Conservation (phyloP, 2,113 vertebrate genomes). For the Peromyscus leucopus region DNA sequence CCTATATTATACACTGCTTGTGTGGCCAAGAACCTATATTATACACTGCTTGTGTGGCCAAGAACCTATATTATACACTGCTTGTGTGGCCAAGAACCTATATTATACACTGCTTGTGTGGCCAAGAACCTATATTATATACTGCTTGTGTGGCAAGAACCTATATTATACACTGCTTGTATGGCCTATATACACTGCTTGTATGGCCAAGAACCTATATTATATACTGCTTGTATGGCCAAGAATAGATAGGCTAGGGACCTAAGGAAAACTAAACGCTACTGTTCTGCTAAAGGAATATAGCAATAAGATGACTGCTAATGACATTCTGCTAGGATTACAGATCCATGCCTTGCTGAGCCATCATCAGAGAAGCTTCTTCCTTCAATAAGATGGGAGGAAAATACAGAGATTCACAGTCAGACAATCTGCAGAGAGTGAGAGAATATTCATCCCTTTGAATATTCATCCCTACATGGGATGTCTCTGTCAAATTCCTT, state of each 20-base stretch:
- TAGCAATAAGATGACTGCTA: neutral
- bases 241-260: neutral
- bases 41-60: neutral
- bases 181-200: no score
- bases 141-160: neutral
- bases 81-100: neutral
- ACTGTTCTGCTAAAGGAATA: neutral
- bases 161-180: neutral
- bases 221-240: neutral
- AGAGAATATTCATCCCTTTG: neutral
- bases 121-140: neutral
- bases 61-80: neutral
- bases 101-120: neutral
- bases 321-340: neutral
- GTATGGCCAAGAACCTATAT: neutral
- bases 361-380: neutral
- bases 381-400: neutral
- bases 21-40: neutral
- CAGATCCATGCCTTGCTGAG: neutral
- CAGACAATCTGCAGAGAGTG: neutral
- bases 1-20: no score
- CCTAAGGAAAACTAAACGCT: neutral
- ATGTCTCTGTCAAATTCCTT: neutral
- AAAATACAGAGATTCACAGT: neutral
- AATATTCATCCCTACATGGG: neutral